Evolutionary conservation across 2,888 invertebrate genomes (phyloP).

Genomic region (Ichneumon xanthorius): DNA sequence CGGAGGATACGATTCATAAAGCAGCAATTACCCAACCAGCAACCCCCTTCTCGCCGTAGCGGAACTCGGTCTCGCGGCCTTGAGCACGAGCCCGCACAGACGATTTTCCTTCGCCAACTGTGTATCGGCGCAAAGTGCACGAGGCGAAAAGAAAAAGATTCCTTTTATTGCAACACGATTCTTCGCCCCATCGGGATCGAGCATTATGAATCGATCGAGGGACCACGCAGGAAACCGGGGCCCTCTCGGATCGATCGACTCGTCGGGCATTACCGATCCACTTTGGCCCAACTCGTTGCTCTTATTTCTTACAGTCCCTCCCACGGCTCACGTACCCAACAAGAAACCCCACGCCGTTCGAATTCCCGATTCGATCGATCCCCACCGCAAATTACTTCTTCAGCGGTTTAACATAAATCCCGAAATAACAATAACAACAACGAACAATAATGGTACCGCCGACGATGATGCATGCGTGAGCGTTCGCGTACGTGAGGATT

Average conservation of each 20-base stretch:
- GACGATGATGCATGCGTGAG: constrained; percentile 2
- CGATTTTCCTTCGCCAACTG: constrained; percentile 22
- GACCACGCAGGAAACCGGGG: constrained; percentile 19
- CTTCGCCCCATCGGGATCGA: constrained; percentile 6
- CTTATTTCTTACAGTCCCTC: constrained; percentile 7
- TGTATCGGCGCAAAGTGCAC: constrained; percentile 39
- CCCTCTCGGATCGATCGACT: constrained; percentile 37
- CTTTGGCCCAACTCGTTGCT: constrained; percentile 29
- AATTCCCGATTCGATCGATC: constrained; percentile 45
- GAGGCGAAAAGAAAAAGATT: not conserved
- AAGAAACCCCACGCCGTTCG: constrained; percentile 33
- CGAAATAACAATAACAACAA: constrained; percentile 26
- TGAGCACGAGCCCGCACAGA: constrained; percentile 40
- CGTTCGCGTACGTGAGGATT: not conserved
- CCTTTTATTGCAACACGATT: not conserved
- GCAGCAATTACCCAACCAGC: constrained; percentile 80
- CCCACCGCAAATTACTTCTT: constrained; percentile 49
- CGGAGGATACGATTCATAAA: constrained; percentile 83
- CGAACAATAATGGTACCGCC: not conserved
- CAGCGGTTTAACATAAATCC: constrained; percentile 14
- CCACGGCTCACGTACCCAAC: constrained; percentile 35
- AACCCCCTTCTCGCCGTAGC: constrained; percentile 51
- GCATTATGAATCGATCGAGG: constrained; percentile 40
- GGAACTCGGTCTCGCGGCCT: constrained; percentile 53
- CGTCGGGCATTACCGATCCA: constrained; percentile 32